These are phyloP conservation scores for Maniola jurtina DNA, from an alignment of 1,140 invertebrate genomes.

Conservation along the genomic window DNA sequence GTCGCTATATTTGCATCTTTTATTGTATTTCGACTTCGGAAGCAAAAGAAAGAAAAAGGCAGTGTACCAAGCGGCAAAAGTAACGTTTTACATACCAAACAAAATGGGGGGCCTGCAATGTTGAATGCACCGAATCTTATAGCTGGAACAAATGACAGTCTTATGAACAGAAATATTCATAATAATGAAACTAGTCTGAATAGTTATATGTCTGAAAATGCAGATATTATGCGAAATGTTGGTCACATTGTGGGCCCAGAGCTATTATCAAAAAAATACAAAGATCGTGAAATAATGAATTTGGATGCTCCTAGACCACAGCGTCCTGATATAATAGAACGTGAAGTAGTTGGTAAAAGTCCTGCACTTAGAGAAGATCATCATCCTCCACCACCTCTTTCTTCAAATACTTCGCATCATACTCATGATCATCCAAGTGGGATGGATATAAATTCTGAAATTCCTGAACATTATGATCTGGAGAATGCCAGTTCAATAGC, in stretches of 20 bases:
- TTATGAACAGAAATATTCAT: constrained; percentile 79
- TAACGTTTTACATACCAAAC: constrained; percentile 81
- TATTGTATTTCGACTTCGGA: constrained; percentile 90
- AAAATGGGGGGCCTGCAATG: constrained; percentile 81
- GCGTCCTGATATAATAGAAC: constrained; percentile 94
- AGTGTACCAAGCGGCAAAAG: constrained; percentile 79
- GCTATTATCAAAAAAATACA: constrained; percentile 91
- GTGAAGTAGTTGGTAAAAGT: constrained; percentile 90
- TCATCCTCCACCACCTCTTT: constrained; percentile 84
- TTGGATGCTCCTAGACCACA: constrained; percentile 85
- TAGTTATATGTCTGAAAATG: constrained; percentile 83
- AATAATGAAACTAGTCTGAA: constrained; percentile 79
- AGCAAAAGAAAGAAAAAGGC: constrained; percentile 90
- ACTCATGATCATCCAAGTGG: constrained; percentile 83
- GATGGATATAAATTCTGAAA: constrained; percentile 87
- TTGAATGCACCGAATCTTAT: constrained; percentile 79
- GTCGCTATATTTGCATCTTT: constrained; percentile 94
- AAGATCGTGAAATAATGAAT: constrained; percentile 88
- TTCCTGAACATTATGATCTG: constrained; percentile 97
- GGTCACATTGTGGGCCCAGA: constrained; percentile 88
- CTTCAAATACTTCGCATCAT: constrained; percentile 81
- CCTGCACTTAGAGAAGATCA: constrained; percentile 88
- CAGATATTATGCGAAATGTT: constrained; percentile 83
- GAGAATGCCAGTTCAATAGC: constrained; percentile 98
- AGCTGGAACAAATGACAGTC: constrained; percentile 79